These are phyloP conservation scores for Hormaphis cornu DNA, from an alignment of 1,140 invertebrate species.

Conservation along the genomic window DNA sequence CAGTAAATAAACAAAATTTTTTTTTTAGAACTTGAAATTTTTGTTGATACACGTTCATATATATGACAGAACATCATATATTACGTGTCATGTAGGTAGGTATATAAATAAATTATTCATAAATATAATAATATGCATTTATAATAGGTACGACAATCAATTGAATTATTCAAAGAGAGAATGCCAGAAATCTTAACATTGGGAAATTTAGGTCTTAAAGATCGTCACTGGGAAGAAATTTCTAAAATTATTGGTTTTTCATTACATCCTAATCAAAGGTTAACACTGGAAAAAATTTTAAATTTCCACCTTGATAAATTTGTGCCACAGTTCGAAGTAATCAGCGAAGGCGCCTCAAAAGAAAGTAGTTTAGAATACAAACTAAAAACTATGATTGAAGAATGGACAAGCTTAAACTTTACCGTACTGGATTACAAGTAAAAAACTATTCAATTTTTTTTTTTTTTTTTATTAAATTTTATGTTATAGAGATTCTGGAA, in stretches of 20 bases:
- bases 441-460: background rate
- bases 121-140: background rate
- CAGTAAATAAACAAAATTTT: no score
- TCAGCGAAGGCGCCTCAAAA: conserved; percentile 92
- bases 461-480: background rate
- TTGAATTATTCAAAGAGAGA: conserved; percentile 83
- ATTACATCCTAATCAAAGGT: conserved; percentile 70
- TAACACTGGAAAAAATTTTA: conserved; percentile 81
- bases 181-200: conserved; percentile 84
- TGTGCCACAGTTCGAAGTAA: conserved; percentile 79
- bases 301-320: conserved; percentile 86
- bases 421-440: conserved; percentile 55
- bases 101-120: no score
- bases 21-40: no score
- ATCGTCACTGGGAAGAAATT: conserved; percentile 89
- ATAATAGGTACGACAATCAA: conserved; percentile 52
- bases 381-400: conserved; percentile 79
- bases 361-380: conserved; percentile 87
- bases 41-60: no score
- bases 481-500: conserved; percentile 70
- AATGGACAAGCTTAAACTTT: conserved; percentile 85
- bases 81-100: no score
- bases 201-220: conserved; percentile 87
- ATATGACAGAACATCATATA: no score
- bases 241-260: conserved; percentile 91